Evolutionary conservation across 2,113 vertebrate genomes (phyloP).

Genomic region (Lamprotornis superbus): DNA sequence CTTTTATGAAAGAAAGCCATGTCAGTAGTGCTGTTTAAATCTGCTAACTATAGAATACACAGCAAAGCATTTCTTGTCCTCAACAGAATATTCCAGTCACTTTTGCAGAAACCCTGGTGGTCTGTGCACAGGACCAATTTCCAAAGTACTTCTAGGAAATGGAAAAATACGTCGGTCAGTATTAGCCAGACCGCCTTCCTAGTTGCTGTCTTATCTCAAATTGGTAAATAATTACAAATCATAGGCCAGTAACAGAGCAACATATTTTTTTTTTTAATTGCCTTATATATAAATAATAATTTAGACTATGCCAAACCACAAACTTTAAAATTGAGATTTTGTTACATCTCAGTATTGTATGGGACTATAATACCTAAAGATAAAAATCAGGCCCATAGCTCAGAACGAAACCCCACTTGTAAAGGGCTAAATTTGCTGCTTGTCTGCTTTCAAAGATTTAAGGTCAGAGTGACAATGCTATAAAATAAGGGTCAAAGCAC

Average conservation of each 20-base stretch:
- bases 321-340: not conserved
- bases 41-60: not conserved
- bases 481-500: constrained; percentile 60
- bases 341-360: not conserved
- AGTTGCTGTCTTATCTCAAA: not conserved
- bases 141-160: not conserved
- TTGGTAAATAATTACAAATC: not conserved
- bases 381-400: not conserved
- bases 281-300: not conserved
- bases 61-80: not conserved
- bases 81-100: not conserved
- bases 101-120: not conserved
- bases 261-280: not conserved
- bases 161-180: not conserved
- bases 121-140: not conserved
- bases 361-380: not conserved
- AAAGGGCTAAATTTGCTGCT: constrained; percentile 39
- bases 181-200: not conserved
- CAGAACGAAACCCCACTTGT: not conserved
- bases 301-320: not conserved
- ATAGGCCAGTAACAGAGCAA: not conserved
- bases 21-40: not conserved
- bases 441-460: constrained; percentile 49
- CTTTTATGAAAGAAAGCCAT: not conserved
- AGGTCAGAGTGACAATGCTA: constrained; percentile 56